Evolutionary conservation across 2,888 invertebrate genomes (phyloP), one percentile per base, ranked within the genome.

Genomic region (Chrysolina haemoptera): DNA sequence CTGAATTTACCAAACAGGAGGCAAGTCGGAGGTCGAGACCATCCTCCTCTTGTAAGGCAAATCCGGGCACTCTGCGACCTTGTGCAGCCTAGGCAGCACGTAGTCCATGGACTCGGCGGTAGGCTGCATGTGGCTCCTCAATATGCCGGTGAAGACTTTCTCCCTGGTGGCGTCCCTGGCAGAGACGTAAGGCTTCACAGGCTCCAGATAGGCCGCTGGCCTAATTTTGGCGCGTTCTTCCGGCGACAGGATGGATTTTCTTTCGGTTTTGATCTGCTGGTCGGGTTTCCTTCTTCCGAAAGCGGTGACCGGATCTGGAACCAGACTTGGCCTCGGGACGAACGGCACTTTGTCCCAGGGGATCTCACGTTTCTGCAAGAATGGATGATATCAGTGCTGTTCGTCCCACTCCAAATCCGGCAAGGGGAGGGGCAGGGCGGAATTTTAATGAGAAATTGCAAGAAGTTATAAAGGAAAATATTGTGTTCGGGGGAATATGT

Each of bases 281-380:
- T 76, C 74, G 20, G 89, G 85, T 74, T 87, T 88, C 83, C 92
- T 91, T 77, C 92, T 92, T 67, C 96, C 96, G 90, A 93, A 95
- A 80, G 95, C 96, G 81, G 96, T 95, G 87, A 95, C 92, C 79
- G 95, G 95, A 87, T 95, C 94, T 81, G 95, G 92, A 82, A 96
- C 93, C 88, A 95, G 91, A 85, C 95, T 94, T 84, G 96, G 96
- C 82, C 96, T 91, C 82, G 96, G 94, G 85, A 96, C 95, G 89
- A 91, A 94, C 85, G 96, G 96, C 89, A 94, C 94, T 91, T 94
- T 95, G 89, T 95, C 94, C 96, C 96, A 96, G 85, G 95, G 95
- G 86, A 95, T 93, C 88, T 91, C 89, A 88, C 91, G 91, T 81
- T 83, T 83, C 83, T 83, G 81, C 76, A 82, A 81, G 78, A 81